Percentiles rank a stretch among this genome's conserved stretches.
phyloP scores from a whole-genome alignment of 2,888 invertebrate genomes.

The Augochlorella aurata region DNA sequence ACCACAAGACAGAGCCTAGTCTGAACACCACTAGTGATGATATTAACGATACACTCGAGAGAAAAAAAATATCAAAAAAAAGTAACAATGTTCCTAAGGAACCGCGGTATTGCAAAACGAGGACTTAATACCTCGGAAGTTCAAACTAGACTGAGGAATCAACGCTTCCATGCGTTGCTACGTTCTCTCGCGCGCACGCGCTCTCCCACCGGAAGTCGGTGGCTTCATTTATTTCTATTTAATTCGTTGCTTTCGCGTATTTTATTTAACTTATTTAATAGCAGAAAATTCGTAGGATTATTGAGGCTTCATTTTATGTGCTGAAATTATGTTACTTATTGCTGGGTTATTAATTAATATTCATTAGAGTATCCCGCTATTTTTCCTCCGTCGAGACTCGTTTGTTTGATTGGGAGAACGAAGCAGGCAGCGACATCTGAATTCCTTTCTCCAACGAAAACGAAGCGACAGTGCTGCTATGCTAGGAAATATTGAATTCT shows the following conservation, averaged over 20 bases:
- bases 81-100: too few relatives aligned
- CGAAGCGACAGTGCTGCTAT: not conserved
- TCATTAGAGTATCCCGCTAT: rapidly evolving
- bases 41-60: not conserved
- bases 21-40: conserved; percentile 22
- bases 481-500: not conserved
- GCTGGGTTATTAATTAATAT: not conserved
- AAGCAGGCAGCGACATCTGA: conserved; percentile 3
- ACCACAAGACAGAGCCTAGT: not conserved
- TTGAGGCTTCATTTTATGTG: not conserved
- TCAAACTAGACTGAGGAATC: conserved; percentile 48
- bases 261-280: not conserved
- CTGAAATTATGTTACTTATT: not conserved
- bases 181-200: not conserved
- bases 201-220: conserved; percentile 20
- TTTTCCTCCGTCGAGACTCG: not conserved
- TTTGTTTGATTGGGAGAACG: not conserved
- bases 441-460: not conserved
- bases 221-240: too few relatives aligned
- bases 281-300: not conserved
- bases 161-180: too few relatives aligned
- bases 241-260: not conserved
- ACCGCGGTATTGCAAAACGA: not conserved
- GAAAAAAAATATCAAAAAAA: not conserved
- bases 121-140: not conserved